phyloP scores from a whole-genome alignment of 2,888 invertebrate genomes.

The Trichopoda pennipes region DNA sequence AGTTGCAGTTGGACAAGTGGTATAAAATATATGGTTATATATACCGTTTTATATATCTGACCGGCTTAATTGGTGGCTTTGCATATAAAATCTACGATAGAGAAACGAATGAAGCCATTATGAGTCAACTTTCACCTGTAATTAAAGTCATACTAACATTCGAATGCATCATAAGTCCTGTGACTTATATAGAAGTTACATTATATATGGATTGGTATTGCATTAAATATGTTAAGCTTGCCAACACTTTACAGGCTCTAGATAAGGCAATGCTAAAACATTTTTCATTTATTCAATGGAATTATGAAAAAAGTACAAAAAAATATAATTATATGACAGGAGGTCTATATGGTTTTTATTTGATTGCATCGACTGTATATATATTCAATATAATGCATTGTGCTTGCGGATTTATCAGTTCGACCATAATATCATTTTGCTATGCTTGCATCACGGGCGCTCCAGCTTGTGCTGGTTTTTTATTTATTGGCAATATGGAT shows the following conservation, averaged over 20 bases:
- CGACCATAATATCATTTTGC: slow-evolving; percentile 71
- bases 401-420: slow-evolving; percentile 72
- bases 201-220: slow-evolving; percentile 71
- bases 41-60: slow-evolving; percentile 58
- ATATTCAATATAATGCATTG: slow-evolving; percentile 73
- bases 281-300: slow-evolving; percentile 74
- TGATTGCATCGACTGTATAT: slow-evolving; percentile 69
- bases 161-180: slow-evolving; percentile 71
- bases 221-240: slow-evolving; percentile 70
- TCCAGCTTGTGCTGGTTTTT: slow-evolving; percentile 71
- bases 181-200: slow-evolving; percentile 70
- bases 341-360: slow-evolving; percentile 61
- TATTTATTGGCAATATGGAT: slow-evolving; percentile 75
- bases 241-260: slow-evolving; percentile 71
- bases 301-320: slow-evolving; percentile 73
- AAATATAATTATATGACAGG: slow-evolving; percentile 72
- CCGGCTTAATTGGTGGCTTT: slow-evolving; percentile 70
- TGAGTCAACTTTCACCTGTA: slow-evolving; percentile 72
- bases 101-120: slow-evolving; percentile 71
- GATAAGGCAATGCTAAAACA: slow-evolving; percentile 70
- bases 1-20: slow-evolving; percentile 25
- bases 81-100: slow-evolving; percentile 70
- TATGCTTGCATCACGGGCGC: slow-evolving; percentile 73
- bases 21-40: slow-evolving; percentile 61
- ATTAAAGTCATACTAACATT: slow-evolving; percentile 72